Evolutionary conservation across 1,140 invertebrate species (phyloP), one percentile per base, ranked within the genome.

Genomic region (Leptinotarsa lineolata): DNA sequence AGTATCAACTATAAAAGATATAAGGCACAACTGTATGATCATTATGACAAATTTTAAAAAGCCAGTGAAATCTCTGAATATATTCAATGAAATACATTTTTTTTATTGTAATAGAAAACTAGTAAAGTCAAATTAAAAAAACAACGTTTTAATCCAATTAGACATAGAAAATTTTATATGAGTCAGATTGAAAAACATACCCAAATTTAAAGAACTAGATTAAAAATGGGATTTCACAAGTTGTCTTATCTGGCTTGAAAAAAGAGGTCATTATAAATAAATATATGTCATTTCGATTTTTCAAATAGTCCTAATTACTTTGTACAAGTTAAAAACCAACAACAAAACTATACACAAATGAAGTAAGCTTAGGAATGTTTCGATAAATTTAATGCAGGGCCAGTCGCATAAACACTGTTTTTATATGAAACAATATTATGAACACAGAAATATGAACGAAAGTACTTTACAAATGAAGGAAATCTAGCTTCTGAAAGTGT

Each of bases 1-100:
- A 78, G 84, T 85, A 86, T 83, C 83, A 85, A 86, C 84, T 80
- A 83, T 81, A 82, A 72, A 72, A 72, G 67, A 74, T 71, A 77
- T 77, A 78, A 78, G 77, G 77, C 77, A 78, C 77, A 73, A 68
- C 70, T 64, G 48, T 71, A 68, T 69, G 16, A 75, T 70, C 20
- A 46, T 46, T 16, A 72, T 24, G 15, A 65, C 64, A 39, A 20
- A 65, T 54, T 54, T 39, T n/a, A 21, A 70, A 60, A 70, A 70
- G 66, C 45, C 20, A 46, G 20, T 63, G 20, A 30, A 54, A 16
- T n/a, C 4, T 54, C 15, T 54, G 48, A n/a, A 18, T 39, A 54
- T 8, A 54, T 54, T 54, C 13, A 39, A 2, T 11, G 30, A 0
- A 39, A 39, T 0, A 39, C 8, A 39, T 39, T 39, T 39, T 39